Evolutionary conservation across 2,888 invertebrate genomes (phyloP).

Genomic region (Teleogryllus oceanicus): DNA sequence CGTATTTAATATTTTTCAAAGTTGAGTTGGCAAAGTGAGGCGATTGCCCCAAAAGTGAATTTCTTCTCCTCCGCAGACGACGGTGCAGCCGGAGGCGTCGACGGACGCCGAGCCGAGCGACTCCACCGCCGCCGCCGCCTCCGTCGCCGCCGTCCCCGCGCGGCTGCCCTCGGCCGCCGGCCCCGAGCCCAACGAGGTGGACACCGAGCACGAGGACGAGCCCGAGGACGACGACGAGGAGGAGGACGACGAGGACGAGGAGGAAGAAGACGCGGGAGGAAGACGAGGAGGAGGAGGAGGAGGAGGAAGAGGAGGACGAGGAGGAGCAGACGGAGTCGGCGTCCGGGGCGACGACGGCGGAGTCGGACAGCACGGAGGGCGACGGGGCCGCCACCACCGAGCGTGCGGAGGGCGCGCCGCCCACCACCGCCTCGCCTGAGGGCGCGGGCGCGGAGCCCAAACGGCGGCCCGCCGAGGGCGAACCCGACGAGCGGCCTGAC

Average conservation of each 20-base stretch:
- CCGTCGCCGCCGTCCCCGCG: constrained; percentile 21
- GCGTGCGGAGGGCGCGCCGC: not conserved
- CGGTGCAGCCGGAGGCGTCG: constrained; percentile 37
- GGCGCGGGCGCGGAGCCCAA: not conserved
- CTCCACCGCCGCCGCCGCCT: not conserved
- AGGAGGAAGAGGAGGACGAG: not conserved
- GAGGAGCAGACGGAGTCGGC: not conserved
- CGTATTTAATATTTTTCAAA: too few relatives aligned
- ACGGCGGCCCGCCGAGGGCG: not conserved
- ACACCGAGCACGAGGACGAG: constrained; percentile 35
- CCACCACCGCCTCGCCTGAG: not conserved
- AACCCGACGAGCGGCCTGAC: not conserved
- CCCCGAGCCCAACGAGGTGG: constrained; percentile 2
- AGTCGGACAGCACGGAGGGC: not conserved
- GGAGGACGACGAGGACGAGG: not conserved
- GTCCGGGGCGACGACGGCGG: not conserved
- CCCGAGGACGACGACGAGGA: constrained; percentile 39
- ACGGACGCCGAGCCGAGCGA: not conserved
- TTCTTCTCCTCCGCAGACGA: constrained; percentile 40
- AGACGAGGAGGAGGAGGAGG: constrained; percentile 18
- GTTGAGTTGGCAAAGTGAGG: too few relatives aligned
- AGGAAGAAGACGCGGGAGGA: not conserved
- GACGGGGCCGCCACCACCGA: not conserved
- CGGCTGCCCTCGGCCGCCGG: constrained; percentile 21
- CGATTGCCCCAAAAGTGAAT: constrained; percentile 42